A percentile compares a stretch with the other conserved stretches of the same genome.
These are phyloP conservation scores for Araneus ventricosus DNA, from an alignment of 1,140 invertebrate species.

Conservation along the genomic window DNA sequence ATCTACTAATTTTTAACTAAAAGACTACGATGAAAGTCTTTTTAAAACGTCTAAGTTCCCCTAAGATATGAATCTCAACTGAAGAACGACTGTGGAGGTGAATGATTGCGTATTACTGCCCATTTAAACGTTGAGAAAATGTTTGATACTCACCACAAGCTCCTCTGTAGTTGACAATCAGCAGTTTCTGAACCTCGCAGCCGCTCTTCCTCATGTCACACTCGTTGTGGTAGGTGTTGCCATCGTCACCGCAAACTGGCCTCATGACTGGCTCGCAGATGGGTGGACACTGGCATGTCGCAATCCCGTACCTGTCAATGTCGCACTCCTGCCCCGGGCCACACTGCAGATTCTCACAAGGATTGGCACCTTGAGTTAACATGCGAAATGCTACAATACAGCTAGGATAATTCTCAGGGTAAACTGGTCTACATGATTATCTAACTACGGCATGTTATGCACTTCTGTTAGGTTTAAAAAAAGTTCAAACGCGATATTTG, in stretches of 20 bases:
- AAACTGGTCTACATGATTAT: constrained; percentile 55
- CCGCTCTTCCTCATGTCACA: constrained; percentile 86
- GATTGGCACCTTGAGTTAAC: constrained; percentile 86
- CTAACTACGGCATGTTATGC: constrained; percentile 18
- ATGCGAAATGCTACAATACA: constrained; percentile 76
- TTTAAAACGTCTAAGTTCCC: too few species aligned
- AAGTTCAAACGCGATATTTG: too few species aligned
- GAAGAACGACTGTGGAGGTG: neutral
- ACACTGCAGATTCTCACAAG: constrained; percentile 88
- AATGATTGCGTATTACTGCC: too few species aligned
- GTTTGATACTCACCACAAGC: constrained; percentile 85
- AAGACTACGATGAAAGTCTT: too few species aligned
- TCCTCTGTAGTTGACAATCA: constrained; percentile 88
- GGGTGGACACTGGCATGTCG: constrained; percentile 88
- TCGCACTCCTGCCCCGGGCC: constrained; percentile 88
- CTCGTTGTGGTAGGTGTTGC: constrained; percentile 85
- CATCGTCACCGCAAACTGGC: constrained; percentile 85
- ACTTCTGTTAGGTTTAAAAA: neutral
- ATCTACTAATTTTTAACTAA: too few species aligned
- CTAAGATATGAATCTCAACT: too few species aligned
- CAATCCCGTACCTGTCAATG: constrained; percentile 91
- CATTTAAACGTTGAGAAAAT: too few species aligned
- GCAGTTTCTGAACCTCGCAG: constrained; percentile 86
- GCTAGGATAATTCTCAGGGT: constrained; percentile 71
- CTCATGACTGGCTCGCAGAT: constrained; percentile 89